Conservation (phyloP, 2,888 invertebrate genomes). For the Acanthopleura granulata region DNA sequence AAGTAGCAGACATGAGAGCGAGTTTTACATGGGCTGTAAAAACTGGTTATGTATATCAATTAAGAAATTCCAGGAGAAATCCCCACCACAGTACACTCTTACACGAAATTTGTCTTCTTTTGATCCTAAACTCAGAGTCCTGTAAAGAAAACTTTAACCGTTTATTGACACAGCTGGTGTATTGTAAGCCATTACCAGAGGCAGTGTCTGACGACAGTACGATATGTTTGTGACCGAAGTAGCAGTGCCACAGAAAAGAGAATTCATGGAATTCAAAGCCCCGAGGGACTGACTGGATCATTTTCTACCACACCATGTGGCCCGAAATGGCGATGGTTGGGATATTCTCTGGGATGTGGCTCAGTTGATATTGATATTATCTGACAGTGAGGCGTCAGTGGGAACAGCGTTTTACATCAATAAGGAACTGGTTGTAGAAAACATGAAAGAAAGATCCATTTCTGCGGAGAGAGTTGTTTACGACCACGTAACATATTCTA, state of each 20-base stretch:
- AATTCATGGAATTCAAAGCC: too few relatives aligned
- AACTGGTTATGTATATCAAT: neutral
- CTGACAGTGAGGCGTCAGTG: conserved; percentile 19
- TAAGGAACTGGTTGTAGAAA: conserved; percentile 16
- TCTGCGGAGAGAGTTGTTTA: conserved; percentile 5
- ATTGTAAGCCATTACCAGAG: too few relatives aligned
- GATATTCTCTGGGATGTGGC: conserved; percentile 9
- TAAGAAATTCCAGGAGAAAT: neutral
- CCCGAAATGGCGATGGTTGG: neutral
- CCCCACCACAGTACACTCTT: conserved; percentile 10
- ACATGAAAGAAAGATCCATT: conserved; percentile 15
- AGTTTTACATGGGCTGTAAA: neutral
- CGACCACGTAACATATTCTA: conserved; percentile 5
- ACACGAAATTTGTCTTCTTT: conserved; percentile 10
- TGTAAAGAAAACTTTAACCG: too few relatives aligned
- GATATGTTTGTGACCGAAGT: too few relatives aligned
- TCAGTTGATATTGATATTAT: conserved; percentile 10
- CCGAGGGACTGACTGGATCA: conserved; percentile 1
- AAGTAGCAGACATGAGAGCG: conserved; percentile 8
- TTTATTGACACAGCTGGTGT: too few relatives aligned
- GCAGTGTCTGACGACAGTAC: too few relatives aligned
- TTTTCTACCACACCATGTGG: neutral
- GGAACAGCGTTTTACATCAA: conserved; percentile 21
- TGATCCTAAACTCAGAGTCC: too few relatives aligned
- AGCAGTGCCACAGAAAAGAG: too few relatives aligned